These are phyloP conservation scores for Sphecodes monilicornis DNA, from an alignment of 2,888 invertebrate species.

Conservation along the genomic window DNA sequence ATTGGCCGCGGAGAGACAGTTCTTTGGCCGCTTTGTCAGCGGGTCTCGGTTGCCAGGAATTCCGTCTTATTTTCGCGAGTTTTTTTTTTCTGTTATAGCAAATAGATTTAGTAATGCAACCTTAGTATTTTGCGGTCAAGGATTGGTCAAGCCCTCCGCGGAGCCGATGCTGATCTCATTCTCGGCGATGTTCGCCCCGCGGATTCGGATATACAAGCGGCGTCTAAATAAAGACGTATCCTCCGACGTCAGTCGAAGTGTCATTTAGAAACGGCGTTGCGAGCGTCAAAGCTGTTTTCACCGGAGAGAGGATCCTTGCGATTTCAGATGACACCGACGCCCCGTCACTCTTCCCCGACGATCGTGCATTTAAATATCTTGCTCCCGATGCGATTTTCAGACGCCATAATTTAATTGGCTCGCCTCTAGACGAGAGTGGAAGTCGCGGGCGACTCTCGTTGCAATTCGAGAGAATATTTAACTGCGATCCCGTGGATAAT, in stretches of 20 bases:
- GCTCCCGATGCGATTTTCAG: background rate
- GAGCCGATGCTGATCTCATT: constrained; percentile 3
- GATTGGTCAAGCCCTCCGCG: background rate
- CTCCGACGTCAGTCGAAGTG: constrained; percentile 58
- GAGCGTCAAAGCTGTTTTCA: constrained; percentile 49
- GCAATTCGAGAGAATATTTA: background rate
- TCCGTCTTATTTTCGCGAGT: background rate
- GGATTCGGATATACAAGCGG: constrained; percentile 31
- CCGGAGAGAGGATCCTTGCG: constrained; percentile 28
- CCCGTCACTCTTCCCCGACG: constrained; percentile 21
- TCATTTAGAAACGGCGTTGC: constrained; percentile 58
- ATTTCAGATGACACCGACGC: constrained; percentile 35
- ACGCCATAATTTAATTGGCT: constrained; percentile 28
- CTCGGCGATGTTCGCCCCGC: constrained; percentile 1
- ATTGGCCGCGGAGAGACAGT: background rate
- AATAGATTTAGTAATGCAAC: background rate
- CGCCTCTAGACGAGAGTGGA: background rate
- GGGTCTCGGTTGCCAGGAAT: background rate
- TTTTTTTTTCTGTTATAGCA: background rate
- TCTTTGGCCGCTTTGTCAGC: background rate
- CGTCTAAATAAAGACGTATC: constrained; percentile 50
- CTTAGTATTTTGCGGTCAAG: constrained; percentile 10
- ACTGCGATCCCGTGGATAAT: background rate
- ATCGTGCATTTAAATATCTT: constrained; percentile 38
- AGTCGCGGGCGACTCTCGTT: background rate